phyloP scores from a whole-genome alignment of 1,140 invertebrate genomes.

The Carposina sasakii region DNA sequence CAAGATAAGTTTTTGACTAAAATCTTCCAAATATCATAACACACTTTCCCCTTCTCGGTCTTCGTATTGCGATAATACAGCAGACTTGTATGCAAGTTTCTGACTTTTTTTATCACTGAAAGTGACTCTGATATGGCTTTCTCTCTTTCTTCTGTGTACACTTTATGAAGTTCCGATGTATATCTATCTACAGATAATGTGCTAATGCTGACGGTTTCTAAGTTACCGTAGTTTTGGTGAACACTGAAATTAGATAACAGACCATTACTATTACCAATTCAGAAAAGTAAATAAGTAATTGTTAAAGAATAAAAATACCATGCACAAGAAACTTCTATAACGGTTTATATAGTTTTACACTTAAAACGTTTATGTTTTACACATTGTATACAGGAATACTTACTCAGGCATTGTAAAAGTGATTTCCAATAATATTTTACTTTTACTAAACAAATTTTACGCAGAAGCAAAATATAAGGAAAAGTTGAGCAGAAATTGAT shows the following conservation, averaged over 20 bases:
- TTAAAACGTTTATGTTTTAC: too few relatives aligned
- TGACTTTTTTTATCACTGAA: slow-evolving; percentile 49
- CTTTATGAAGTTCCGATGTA: too few relatives aligned
- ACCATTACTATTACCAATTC: neutral
- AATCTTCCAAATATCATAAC: slow-evolving; percentile 54
- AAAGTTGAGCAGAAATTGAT: too few relatives aligned
- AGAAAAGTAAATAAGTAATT: too few relatives aligned
- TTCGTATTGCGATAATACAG: slow-evolving; percentile 60
- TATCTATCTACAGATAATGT: slow-evolving; percentile 50
- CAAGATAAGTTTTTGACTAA: slow-evolving; percentile 52
- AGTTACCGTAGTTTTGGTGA: slow-evolving; percentile 44
- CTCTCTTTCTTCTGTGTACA: slow-evolving; percentile 46
- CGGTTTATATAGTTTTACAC: too few relatives aligned
- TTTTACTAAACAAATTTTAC: too few relatives aligned
- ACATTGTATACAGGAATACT: too few relatives aligned
- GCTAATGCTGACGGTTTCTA: slow-evolving; percentile 55
- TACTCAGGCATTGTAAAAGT: too few relatives aligned
- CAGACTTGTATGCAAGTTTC: slow-evolving; percentile 54
- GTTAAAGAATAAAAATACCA: too few relatives aligned
- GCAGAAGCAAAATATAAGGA: too few relatives aligned
- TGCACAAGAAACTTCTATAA: too few relatives aligned
- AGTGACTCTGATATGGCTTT: slow-evolving; percentile 49
- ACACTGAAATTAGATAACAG: slow-evolving; percentile 14
- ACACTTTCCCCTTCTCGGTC: slow-evolving; percentile 43
- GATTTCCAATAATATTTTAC: too few relatives aligned